A percentile compares a stretch with the other conserved stretches of the same genome.
Conservation (phyloP, 2,797 vertebrate species). For the Antennarius maculatus region DNA sequence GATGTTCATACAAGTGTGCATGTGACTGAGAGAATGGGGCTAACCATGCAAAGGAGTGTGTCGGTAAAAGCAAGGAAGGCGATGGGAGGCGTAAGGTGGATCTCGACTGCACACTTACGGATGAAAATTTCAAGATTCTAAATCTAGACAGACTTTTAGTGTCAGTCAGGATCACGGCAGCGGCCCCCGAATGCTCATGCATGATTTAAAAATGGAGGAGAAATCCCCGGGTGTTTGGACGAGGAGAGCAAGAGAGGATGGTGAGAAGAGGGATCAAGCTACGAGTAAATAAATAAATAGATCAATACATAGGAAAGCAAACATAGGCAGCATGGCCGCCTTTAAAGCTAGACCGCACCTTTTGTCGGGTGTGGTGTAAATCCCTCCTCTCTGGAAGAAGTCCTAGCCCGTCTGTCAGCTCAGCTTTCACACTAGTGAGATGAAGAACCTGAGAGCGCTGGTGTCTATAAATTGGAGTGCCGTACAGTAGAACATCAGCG, state of each 20-base stretch:
- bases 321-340: constrained; percentile 7
- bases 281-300: constrained; percentile 71
- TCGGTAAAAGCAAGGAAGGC: constrained; percentile 50
- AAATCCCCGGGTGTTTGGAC: constrained; percentile 65
- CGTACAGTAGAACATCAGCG: constrained; percentile 20
- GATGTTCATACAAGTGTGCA: constrained; percentile 24
- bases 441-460: constrained; percentile 41
- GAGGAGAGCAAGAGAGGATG: constrained; percentile 35
- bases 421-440: constrained; percentile 26
- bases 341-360: constrained; percentile 18
- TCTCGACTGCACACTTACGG: constrained; percentile 70
- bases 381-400: constrained; percentile 18
- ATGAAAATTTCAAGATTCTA: constrained; percentile 87
- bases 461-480: constrained; percentile 23
- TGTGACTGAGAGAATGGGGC: constrained; percentile 45
- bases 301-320: constrained; percentile 56
- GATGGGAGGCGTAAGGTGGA: constrained; percentile 40
- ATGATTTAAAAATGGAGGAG: constrained; percentile 80
- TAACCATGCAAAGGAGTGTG: constrained; percentile 20
- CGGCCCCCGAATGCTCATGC: constrained; percentile 76
- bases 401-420: constrained; percentile 27
- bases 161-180: constrained; percentile 85
- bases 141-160: constrained; percentile 89
- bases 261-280: constrained; percentile 37
- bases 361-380: background rate